phyloP scores from a whole-genome alignment of 1,140 invertebrate species.

The roundworm (Caenorhabditis elegans) region WBcel235 BX284606.5:3509001-3509500 shows the following conservation, averaged over 20 bases:
- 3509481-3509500: background rate
- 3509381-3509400: background rate
- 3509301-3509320: background rate
- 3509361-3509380: background rate
- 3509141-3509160: too few relatives aligned
- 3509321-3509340: background rate
- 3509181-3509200: background rate
- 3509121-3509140: too few relatives aligned
- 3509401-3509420: slow-evolving; percentile 21
- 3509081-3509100: too few relatives aligned
- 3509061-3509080: background rate
- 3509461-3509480: background rate
- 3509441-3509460: background rate
- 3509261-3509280: background rate
- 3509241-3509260: background rate
- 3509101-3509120: too few relatives aligned
- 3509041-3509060: too few relatives aligned
- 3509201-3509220: background rate
- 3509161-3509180: background rate
- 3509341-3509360: background rate
- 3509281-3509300: background rate
- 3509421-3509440: background rate
- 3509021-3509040: too few relatives aligned
- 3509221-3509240: background rate
- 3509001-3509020: background rate